These are phyloP conservation scores for Empis livida DNA, from an alignment of 2,888 invertebrate species.

Conservation along the genomic window DNA sequence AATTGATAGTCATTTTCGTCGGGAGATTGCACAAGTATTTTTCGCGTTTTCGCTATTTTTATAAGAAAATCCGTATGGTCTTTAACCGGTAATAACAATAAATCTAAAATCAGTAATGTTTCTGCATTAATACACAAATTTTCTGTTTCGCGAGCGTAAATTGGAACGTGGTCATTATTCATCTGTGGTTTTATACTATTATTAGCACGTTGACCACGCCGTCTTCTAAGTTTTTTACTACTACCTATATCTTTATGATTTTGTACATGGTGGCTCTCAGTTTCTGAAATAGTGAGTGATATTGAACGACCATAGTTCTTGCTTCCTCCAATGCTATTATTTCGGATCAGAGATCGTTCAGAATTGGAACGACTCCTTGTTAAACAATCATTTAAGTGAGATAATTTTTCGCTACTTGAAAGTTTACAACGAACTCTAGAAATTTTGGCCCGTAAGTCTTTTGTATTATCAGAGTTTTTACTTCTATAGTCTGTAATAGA, in stretches of 20 bases:
- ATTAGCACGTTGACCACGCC: not conserved
- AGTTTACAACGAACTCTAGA: not conserved
- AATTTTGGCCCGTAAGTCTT: not conserved
- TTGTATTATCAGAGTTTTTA: not conserved
- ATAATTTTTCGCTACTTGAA: too few relatives aligned
- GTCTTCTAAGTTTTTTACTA: not conserved
- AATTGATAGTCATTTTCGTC: not conserved
- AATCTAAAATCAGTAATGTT: slow-evolving; percentile 5
- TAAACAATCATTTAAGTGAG: too few relatives aligned
- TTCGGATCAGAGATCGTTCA: not conserved
- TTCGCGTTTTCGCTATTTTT: not conserved
- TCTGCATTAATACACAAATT: slow-evolving; percentile 5
- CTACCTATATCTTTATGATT: not conserved
- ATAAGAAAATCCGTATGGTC: slow-evolving; percentile 4
- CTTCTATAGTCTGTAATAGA: slow-evolving; percentile 3
- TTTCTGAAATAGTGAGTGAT: not conserved
- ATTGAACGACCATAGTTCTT: not conserved
- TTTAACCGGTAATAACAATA: slow-evolving; percentile 1
- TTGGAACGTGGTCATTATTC: not conserved
- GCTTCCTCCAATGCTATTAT: not conserved
- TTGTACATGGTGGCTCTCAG: not conserved
- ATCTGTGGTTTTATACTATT: not conserved
- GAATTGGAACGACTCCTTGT: not conserved
- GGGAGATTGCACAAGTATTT: slow-evolving; percentile 3
- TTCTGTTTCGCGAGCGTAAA: not conserved